These are phyloP conservation scores for Drosophila limbata DNA, from an alignment of 2,888 invertebrate species.

Conservation along the genomic window DNA sequence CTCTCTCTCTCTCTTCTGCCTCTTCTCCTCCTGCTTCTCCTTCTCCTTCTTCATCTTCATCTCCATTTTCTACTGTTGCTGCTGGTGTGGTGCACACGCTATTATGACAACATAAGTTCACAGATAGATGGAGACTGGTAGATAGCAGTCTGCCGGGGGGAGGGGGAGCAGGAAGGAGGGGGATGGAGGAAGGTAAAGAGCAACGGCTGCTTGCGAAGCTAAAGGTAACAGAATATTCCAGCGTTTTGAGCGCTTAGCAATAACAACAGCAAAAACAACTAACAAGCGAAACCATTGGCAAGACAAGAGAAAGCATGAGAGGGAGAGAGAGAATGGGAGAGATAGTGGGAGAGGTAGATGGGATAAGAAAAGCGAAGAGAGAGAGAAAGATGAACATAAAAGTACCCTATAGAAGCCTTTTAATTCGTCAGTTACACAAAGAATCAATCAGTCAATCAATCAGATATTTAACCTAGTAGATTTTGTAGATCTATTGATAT, in stretches of 20 bases:
- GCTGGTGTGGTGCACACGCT: slow-evolving; percentile 35
- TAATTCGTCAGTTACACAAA: no score
- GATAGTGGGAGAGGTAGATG: neutral
- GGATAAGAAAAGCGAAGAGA: neutral
- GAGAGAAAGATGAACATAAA: neutral
- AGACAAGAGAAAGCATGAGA: neutral
- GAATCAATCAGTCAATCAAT: neutral
- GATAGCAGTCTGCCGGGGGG: neutral
- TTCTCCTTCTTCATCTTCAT: neutral
- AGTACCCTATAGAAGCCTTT: neutral
- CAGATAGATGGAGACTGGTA: slow-evolving; percentile 44
- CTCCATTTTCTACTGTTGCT: neutral
- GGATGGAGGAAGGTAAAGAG: neutral
- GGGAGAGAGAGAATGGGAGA: no score
- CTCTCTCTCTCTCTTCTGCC: no score
- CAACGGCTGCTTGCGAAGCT: slow-evolving; percentile 1
- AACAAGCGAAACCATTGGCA: slow-evolving; percentile 1
- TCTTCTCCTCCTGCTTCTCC: neutral
- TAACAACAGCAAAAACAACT: slow-evolving; percentile 30
- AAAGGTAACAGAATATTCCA: slow-evolving; percentile 40
- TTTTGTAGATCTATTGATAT: no score
- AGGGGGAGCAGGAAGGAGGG: neutral
- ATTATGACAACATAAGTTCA: slow-evolving; percentile 71
- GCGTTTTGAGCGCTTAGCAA: slow-evolving; percentile 39
- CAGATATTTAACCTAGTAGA: neutral